Evolutionary conservation across 2,113 vertebrate species (phyloP), one percentile per base, ranked within the genome.

Genomic region (Siphamia tubifer): DNA sequence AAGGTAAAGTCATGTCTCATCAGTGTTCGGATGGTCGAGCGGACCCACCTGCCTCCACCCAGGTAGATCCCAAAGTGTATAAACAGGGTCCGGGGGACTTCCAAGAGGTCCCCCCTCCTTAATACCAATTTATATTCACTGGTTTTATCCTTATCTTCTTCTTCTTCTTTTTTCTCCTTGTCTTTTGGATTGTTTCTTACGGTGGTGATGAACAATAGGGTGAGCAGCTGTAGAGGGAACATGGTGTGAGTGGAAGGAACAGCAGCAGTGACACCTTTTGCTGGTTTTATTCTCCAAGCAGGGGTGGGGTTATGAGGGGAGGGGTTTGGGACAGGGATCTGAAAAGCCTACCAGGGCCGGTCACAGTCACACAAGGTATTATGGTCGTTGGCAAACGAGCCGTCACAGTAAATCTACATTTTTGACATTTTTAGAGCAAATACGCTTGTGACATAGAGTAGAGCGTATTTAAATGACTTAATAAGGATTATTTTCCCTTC

Each of bases 81-180:
- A 5, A 48, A 48, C 8, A 48, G 45, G 1, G 45, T 48, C 8
- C 45, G 45, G 4, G 45, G 45, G 3, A 48, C 45, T 27, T 48
- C 25, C 25, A 48, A 27, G 24, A 48, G 45, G 27, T 48, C 45
- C 11, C 45, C 45, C 89, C 0, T 96, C 93, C 83, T 89, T 11
- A 82, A 62, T 0, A 36, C 2, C 61, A 13, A 16, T 28, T 65
- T 60, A 1, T 43, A 13, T 25, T 64, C 45, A 35, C 30, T 30
- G 60, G 9, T 1, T 1, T 35, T 54, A 15, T 71, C 49, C 7
- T n/a, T n/a, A n/a, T 17, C 38, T 23, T 56, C 40, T n/a, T 55
- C 19, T 11, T 51, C 10, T 8, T 48, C 12, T 49, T 52, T 17
- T 24, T 8, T 28, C 58, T n/a, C 1, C 17, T 39, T 7, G 10